phyloP scores from a whole-genome alignment of 2,797 vertebrate genomes.

The Acomys russatus region DNA sequence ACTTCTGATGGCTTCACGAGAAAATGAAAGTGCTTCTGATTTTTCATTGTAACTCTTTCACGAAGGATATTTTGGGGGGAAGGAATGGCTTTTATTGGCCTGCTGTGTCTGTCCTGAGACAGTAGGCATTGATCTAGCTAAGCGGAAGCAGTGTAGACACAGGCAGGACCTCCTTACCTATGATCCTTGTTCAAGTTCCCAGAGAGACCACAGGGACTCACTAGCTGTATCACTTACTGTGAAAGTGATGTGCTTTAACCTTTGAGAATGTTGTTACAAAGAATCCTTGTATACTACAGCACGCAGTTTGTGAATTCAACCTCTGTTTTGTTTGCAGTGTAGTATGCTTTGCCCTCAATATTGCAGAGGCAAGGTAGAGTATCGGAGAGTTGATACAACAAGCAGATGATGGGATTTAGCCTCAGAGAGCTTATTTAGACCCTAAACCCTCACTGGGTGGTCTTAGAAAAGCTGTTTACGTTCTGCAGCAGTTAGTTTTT shows the following conservation, averaged over 20 bases:
- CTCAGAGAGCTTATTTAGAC: background rate
- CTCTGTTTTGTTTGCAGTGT: background rate
- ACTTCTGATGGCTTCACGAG: slow-evolving; percentile 74
- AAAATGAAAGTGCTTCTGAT: slow-evolving; percentile 52
- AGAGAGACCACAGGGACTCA: accelerated
- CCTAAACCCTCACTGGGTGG: background rate
- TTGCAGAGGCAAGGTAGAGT: background rate
- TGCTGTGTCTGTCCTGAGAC: background rate
- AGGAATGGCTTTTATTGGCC: background rate
- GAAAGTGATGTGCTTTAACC: background rate
- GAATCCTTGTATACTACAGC: background rate
- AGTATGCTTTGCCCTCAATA: background rate
- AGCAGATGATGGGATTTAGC: background rate
- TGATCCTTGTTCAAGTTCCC: background rate
- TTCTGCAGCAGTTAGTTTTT: background rate
- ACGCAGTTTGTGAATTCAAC: too few relatives aligned
- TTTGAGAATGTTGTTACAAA: background rate
- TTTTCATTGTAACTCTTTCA: background rate
- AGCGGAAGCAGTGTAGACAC: background rate
- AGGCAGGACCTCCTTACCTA: background rate
- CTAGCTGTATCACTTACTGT: background rate
- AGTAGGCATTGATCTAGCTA: background rate
- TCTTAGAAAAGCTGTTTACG: background rate
- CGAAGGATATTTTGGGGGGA: background rate
- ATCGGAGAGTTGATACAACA: background rate